A percentile compares a stretch with the other conserved stretches of the same genome.
phyloP scores from a whole-genome alignment of 2,113 vertebrate species.

The Chamaea fasciata region DNA sequence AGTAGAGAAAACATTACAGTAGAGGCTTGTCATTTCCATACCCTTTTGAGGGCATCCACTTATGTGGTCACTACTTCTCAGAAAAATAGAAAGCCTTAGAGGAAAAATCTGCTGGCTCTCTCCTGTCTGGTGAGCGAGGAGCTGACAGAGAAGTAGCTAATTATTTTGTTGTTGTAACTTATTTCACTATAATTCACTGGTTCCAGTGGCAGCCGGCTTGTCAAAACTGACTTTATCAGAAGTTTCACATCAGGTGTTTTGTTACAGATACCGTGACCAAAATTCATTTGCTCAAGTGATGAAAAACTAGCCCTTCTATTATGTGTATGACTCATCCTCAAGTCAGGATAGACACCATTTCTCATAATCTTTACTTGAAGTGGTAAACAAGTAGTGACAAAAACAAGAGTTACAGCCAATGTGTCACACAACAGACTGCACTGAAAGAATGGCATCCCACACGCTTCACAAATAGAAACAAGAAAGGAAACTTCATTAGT shows the following conservation, averaged over 20 bases:
- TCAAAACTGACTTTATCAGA: background rate
- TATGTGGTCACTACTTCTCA: background rate
- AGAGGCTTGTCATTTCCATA: background rate
- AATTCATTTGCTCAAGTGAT: background rate
- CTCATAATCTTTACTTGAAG: background rate
- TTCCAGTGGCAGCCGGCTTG: background rate
- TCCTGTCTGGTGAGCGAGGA: background rate
- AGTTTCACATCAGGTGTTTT: background rate
- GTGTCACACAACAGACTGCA: background rate
- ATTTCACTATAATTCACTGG: background rate
- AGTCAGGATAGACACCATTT: background rate
- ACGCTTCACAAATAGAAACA: background rate
- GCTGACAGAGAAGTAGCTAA: background rate
- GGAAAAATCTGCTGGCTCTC: background rate
- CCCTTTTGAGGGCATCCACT: background rate
- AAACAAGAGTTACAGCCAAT: background rate
- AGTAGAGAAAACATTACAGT: background rate
- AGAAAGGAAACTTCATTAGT: background rate
- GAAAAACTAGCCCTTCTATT: background rate
- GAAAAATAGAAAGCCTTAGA: background rate
- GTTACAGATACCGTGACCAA: background rate
- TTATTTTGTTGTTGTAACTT: background rate
- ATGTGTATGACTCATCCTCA: background rate
- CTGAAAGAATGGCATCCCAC: background rate
- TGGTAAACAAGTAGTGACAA: background rate